Conservation (phyloP, 2,797 vertebrate species). For the Orientallactaga sibirica region DNA sequence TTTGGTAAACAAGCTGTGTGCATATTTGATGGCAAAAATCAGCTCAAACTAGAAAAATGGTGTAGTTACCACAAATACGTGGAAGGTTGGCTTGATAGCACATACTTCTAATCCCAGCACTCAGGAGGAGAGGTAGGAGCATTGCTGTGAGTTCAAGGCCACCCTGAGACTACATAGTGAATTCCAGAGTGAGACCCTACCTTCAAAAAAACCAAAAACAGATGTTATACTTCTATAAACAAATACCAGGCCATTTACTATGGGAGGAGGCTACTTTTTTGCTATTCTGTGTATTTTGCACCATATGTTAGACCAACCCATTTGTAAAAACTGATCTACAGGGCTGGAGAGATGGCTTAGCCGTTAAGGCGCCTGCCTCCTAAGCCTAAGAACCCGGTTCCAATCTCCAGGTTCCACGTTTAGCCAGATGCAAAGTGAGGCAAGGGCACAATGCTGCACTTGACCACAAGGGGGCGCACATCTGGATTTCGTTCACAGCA, state of each 20-base stretch:
- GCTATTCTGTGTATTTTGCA: conserved; percentile 9
- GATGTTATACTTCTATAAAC: background rate
- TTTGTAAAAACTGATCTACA: conserved; percentile 14
- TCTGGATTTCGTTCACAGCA: too few species aligned
- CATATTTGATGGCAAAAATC: background rate
- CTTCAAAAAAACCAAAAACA: background rate
- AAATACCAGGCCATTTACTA: conserved; percentile 18
- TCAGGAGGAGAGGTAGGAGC: background rate
- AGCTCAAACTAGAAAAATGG: background rate
- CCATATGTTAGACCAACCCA: background rate
- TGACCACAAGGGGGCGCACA: too few species aligned
- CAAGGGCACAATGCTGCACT: too few species aligned
- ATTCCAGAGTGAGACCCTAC: background rate
- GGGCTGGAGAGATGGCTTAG: too few species aligned
- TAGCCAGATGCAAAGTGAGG: too few species aligned
- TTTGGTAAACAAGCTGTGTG: background rate
- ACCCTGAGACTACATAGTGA: background rate
- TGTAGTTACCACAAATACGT: background rate
- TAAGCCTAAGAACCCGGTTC: too few species aligned
- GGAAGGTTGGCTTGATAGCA: background rate
- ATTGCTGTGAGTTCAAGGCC: background rate
- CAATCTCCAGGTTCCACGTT: too few species aligned
- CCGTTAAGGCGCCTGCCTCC: too few species aligned
- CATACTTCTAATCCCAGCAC: background rate
- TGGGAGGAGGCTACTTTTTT: conserved; percentile 28